A percentile compares a stretch with the other conserved stretches of the same genome.
Evolutionary conservation across 2,113 vertebrate species (phyloP).

Genomic region (Emydocephalus ijimae): DNA sequence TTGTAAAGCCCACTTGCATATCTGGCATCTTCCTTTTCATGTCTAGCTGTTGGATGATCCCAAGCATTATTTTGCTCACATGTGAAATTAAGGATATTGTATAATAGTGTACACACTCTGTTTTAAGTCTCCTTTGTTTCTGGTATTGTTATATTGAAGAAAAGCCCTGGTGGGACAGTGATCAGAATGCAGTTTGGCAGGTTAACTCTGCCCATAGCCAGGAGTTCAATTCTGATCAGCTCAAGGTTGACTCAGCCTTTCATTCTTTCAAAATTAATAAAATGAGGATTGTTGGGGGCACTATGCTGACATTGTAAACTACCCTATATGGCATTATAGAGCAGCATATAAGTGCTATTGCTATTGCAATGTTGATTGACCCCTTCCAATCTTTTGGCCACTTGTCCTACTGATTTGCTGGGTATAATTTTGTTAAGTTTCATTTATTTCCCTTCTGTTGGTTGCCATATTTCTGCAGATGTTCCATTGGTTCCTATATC

Average conservation of each 20-base stretch:
- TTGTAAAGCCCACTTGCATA: neutral
- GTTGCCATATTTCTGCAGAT: neutral
- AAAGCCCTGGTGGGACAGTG: no score
- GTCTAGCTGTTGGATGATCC: no score
- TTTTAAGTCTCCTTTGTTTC: neutral
- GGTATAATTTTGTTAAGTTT: neutral
- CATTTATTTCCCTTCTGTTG: neutral
- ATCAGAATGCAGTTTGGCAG: no score
- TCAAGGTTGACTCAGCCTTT: no score
- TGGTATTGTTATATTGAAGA: no score
- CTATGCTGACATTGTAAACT: no score
- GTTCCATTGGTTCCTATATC: neutral
- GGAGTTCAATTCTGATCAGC: no score
- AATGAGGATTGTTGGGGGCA: no score
- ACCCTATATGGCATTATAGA: no score
- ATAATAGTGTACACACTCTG: neutral
- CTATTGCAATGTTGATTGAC: neutral
- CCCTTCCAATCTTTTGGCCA: neutral
- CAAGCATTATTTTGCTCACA: neutral
- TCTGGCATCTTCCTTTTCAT: neutral
- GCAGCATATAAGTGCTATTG: neutral
- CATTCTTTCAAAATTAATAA: no score
- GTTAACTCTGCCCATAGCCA: no score
- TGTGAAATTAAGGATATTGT: neutral
- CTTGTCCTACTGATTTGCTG: neutral